Conservation (phyloP, 1,140 invertebrate genomes). For the Drosophila repletoides region DNA sequence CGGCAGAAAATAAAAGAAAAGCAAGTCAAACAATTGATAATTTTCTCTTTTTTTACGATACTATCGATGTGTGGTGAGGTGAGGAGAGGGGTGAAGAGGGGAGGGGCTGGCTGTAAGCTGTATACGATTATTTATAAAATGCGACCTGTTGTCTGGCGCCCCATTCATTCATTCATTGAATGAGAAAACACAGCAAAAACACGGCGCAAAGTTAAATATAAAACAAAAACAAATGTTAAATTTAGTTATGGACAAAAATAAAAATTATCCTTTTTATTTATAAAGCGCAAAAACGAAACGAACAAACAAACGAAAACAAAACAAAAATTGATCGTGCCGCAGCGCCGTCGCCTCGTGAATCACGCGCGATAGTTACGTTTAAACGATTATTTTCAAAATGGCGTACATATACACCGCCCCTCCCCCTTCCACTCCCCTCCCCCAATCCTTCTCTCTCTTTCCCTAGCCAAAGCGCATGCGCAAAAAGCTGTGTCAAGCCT, state of each 20-base stretch:
- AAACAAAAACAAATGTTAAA: constrained; percentile 75
- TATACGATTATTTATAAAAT: constrained; percentile 54
- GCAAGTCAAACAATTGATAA: constrained; percentile 60
- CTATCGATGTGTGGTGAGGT: not conserved
- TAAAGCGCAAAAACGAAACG: constrained; percentile 29
- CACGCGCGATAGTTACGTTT: not conserved
- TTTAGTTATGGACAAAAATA: constrained; percentile 72
- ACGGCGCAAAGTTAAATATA: constrained; percentile 66
- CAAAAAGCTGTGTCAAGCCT: constrained; percentile 28
- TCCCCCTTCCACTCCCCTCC: not conserved
- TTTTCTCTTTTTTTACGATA: constrained; percentile 21
- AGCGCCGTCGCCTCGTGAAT: too few relatives aligned
- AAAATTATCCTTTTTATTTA: constrained; percentile 63
- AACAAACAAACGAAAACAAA: not conserved
- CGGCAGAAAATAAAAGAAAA: constrained; percentile 9
- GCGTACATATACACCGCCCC: not conserved
- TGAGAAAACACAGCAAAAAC: constrained; percentile 14
- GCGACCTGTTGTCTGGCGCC: constrained; percentile 51
- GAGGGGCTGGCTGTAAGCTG: constrained; percentile 20
- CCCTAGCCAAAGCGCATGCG: constrained; percentile 18
- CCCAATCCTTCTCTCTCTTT: not conserved
- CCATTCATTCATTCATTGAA: constrained; percentile 64
- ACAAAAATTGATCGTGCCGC: too few relatives aligned
- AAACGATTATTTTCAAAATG: constrained; percentile 28
- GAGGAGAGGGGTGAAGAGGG: not conserved